Conservation (phyloP, 2,888 invertebrate genomes). For the Polydrusus tereticollis region DNA sequence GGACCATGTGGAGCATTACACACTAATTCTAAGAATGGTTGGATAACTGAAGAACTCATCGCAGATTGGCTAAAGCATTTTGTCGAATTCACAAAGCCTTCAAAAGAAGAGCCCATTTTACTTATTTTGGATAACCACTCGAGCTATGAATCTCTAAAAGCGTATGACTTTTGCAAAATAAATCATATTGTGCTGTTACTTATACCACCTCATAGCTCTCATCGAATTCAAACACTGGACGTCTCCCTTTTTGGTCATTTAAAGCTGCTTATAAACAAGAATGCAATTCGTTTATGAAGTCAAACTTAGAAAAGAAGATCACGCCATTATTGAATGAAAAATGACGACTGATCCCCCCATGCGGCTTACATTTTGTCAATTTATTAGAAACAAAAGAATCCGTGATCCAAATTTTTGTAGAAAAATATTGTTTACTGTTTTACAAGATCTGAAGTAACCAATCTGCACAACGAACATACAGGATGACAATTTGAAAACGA, state of each 20-base stretch:
- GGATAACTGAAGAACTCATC: not conserved
- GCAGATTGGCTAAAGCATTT: too few relatives aligned
- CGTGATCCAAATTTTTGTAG: too few relatives aligned
- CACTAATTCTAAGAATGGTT: not conserved
- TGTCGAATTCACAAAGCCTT: too few relatives aligned
- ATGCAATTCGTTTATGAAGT: not conserved
- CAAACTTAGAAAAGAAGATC: too few relatives aligned
- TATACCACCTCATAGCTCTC: not conserved
- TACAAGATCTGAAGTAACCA: too few relatives aligned
- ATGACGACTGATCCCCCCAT: not conserved
- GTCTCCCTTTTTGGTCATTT: not conserved
- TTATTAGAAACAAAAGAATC: too few relatives aligned
- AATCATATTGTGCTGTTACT: not conserved
- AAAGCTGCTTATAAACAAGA: not conserved
- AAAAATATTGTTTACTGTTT: too few relatives aligned
- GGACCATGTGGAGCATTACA: not conserved
- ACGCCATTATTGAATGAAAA: not conserved
- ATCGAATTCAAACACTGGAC: not conserved
- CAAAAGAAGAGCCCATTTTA: too few relatives aligned
- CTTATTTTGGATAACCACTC: too few relatives aligned
- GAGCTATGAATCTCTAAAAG: not conserved
- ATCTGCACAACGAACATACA: too few relatives aligned
- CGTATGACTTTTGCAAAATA: not conserved
- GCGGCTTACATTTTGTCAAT: too few relatives aligned
- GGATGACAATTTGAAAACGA: too few relatives aligned